These are phyloP conservation scores for Cheilosia scutellata DNA, from an alignment of 2,888 invertebrate species.

Conservation along the genomic window DNA sequence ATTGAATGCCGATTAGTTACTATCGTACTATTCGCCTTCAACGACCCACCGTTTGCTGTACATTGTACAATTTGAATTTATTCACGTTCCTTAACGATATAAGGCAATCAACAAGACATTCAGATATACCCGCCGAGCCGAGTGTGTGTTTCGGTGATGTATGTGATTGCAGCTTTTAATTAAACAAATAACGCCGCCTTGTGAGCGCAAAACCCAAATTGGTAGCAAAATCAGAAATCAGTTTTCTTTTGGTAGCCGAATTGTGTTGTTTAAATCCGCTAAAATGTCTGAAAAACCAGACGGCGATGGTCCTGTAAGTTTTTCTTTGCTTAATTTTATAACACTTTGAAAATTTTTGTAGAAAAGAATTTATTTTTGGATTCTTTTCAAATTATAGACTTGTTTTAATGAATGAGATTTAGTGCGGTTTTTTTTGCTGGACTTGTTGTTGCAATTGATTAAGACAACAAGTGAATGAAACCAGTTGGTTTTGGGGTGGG, in stretches of 20 bases:
- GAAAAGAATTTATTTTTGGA: neutral
- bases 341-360: neutral
- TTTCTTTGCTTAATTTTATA: neutral
- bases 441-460: too few relatives aligned
- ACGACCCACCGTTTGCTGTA: conserved; percentile 1
- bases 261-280: conserved; percentile 47
- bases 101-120: conserved; percentile 17
- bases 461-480: conserved; percentile 4
- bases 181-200: conserved; percentile 32
- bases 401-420: too few relatives aligned
- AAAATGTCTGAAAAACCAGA: conserved; percentile 52
- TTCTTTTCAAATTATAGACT: neutral
- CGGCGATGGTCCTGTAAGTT: conserved; percentile 61
- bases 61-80: conserved; percentile 35
- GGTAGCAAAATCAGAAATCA: conserved; percentile 55
- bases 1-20: conserved; percentile 3
- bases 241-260: conserved; percentile 67
- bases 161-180: conserved; percentile 45
- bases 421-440: too few relatives aligned
- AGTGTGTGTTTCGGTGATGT: conserved; percentile 16
- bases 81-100: conserved; percentile 25
- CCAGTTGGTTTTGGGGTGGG: neutral
- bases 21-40: neutral
- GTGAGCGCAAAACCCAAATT: conserved; percentile 41
- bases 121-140: neutral